phyloP scores from a whole-genome alignment of 2,113 vertebrate genomes.

The Actenoides lindsayi region DNA sequence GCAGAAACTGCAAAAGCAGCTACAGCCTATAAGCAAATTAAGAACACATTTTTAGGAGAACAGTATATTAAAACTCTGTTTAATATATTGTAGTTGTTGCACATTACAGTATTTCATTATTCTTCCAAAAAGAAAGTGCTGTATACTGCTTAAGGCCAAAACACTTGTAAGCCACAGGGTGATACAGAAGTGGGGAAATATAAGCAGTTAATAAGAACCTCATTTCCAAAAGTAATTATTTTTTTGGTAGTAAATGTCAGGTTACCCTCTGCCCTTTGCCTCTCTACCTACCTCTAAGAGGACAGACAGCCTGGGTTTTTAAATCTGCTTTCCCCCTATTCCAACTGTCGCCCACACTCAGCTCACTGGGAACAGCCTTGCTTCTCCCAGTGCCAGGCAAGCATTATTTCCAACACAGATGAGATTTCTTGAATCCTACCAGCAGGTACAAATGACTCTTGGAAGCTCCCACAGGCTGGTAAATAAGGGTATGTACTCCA shows the following conservation, averaged over 20 bases:
- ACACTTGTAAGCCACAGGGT: background rate
- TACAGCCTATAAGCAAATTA: constrained; percentile 79
- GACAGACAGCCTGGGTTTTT: background rate
- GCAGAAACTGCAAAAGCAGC: constrained; percentile 95
- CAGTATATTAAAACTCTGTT: background rate
- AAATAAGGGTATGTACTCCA: background rate
- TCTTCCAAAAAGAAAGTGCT: background rate
- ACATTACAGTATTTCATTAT: background rate
- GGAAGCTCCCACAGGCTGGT: background rate
- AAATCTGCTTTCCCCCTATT: background rate
- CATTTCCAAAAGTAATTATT: background rate
- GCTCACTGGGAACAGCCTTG: background rate
- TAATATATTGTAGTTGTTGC: background rate
- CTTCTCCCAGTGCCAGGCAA: background rate
- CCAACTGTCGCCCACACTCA: background rate
- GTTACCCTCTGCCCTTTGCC: background rate
- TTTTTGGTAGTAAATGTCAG: background rate
- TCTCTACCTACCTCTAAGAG: background rate
- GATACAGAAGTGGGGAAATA: background rate
- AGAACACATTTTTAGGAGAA: background rate
- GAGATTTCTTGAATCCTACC: background rate
- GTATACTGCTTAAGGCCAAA: background rate
- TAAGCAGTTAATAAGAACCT: background rate
- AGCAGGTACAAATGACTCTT: background rate
- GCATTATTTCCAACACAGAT: background rate